phyloP scores from a whole-genome alignment of 2,888 invertebrate species.

The Protodeltote pygarga region DNA sequence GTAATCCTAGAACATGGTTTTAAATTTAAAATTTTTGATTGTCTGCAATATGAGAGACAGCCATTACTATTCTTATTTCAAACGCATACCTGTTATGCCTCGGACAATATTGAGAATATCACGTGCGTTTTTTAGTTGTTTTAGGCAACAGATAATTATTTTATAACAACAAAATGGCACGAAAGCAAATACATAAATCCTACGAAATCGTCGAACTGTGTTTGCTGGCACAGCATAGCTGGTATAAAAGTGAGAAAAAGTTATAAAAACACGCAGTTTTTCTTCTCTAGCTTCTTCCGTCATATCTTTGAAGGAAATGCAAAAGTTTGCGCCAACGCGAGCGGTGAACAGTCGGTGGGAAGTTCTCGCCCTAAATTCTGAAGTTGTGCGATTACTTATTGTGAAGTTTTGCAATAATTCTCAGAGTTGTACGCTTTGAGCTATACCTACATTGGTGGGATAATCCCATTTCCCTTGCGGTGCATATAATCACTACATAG shows the following conservation, averaged over 20 bases:
- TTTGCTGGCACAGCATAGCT: conserved; percentile 19
- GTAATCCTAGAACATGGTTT: too few relatives aligned
- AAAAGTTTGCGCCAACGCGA: conserved; percentile 34
- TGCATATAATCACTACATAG: too few relatives aligned
- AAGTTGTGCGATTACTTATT: conserved; percentile 53
- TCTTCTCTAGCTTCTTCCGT: conserved; percentile 35
- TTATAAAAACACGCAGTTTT: conserved; percentile 32
- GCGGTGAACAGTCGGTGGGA: conserved; percentile 24
- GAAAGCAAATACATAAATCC: neutral
- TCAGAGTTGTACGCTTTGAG: conserved; percentile 25
- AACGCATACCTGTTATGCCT: too few relatives aligned
- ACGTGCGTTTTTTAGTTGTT: too few relatives aligned
- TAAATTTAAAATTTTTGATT: too few relatives aligned
- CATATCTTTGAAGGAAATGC: conserved; percentile 44
- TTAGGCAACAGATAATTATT: neutral
- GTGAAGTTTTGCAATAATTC: conserved; percentile 51
- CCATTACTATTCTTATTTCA: too few relatives aligned
- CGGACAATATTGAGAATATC: too few relatives aligned
- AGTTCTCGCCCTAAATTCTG: conserved; percentile 50
- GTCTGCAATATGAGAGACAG: too few relatives aligned
- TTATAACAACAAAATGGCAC: neutral
- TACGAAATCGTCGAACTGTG: conserved; percentile 5
- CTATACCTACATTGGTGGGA: conserved; percentile 34
- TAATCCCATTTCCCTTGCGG: conserved; percentile 28
- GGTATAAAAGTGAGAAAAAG: conserved; percentile 23